phyloP scores from a whole-genome alignment of 2,797 vertebrate species.

The Loris lydekkerianus region DNA sequence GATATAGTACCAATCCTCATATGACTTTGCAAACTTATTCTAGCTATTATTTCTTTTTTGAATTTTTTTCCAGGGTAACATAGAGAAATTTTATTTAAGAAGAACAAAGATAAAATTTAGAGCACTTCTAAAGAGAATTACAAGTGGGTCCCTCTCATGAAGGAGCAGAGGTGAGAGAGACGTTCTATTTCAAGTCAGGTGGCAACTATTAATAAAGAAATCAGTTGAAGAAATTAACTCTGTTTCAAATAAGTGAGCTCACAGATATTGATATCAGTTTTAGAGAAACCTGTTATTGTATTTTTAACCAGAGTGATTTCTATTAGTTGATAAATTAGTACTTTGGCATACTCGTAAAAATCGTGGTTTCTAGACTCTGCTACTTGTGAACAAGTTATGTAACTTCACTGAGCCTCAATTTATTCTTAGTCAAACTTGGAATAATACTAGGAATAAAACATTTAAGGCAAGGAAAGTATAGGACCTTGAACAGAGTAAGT shows the following conservation, averaged over 20 bases:
- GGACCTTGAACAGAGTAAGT: neutral
- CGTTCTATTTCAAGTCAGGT: neutral
- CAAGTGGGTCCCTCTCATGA: too few relatives aligned
- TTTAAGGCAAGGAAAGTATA: neutral
- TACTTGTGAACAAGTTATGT: neutral
- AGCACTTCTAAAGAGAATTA: too few relatives aligned
- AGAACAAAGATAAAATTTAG: too few relatives aligned
- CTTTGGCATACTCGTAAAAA: neutral
- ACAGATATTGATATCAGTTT: constrained; percentile 29
- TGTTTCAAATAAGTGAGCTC: constrained; percentile 62
- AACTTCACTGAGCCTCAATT: constrained; percentile 24
- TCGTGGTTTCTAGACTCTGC: neutral
- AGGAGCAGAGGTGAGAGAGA: too few relatives aligned
- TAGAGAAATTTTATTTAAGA: too few relatives aligned
- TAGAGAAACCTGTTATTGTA: neutral
- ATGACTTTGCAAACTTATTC: constrained; percentile 60
- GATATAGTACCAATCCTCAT: constrained; percentile 50
- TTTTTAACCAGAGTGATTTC: constrained; percentile 47
- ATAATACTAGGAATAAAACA: neutral
- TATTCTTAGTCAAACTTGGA: constrained; percentile 16
- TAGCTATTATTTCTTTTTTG: neutral
- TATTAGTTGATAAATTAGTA: constrained; percentile 20
- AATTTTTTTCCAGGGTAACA: too few relatives aligned
- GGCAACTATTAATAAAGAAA: constrained; percentile 47
- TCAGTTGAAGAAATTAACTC: neutral